Conservation (phyloP, 1,140 invertebrate species). For the Muscidifurax raptorellus region DNA sequence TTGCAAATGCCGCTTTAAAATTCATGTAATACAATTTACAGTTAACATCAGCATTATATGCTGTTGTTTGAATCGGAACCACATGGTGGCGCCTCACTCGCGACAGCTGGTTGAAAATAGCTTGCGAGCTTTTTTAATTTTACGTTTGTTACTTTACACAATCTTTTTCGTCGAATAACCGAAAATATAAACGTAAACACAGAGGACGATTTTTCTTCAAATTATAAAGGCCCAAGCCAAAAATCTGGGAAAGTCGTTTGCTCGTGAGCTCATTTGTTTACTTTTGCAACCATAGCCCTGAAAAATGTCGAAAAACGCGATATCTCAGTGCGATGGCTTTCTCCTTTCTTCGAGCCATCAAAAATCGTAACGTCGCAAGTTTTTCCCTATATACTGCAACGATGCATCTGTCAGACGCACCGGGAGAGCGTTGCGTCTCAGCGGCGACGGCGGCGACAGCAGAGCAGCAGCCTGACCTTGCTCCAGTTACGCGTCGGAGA, state of each 20-base stretch:
- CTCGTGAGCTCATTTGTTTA: too few relatives aligned
- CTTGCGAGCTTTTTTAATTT: constrained; percentile 18
- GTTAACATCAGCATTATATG: too few relatives aligned
- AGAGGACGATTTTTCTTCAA: too few relatives aligned
- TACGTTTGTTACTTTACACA: neutral
- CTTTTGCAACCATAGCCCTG: too few relatives aligned
- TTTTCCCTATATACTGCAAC: neutral
- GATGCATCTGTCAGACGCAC: constrained; percentile 29
- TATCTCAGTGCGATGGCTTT: too few relatives aligned
- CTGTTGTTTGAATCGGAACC: too few relatives aligned
- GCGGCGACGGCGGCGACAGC: neutral
- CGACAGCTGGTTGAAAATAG: neutral
- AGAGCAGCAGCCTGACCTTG: constrained; percentile 53
- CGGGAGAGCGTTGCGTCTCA: neutral
- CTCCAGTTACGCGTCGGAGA: constrained; percentile 55
- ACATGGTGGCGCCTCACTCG: neutral
- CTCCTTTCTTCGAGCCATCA: too few relatives aligned
- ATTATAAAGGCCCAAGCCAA: too few relatives aligned
- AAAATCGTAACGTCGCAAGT: neutral
- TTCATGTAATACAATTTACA: neutral
- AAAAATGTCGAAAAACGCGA: too few relatives aligned
- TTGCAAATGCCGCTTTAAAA: neutral
- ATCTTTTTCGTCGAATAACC: neutral
- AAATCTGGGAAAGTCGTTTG: too few relatives aligned
- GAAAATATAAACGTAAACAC: neutral